Evolutionary conservation across 2,888 invertebrate species (phyloP).

Genomic region (Harpagoxenus sublaevis): DNA sequence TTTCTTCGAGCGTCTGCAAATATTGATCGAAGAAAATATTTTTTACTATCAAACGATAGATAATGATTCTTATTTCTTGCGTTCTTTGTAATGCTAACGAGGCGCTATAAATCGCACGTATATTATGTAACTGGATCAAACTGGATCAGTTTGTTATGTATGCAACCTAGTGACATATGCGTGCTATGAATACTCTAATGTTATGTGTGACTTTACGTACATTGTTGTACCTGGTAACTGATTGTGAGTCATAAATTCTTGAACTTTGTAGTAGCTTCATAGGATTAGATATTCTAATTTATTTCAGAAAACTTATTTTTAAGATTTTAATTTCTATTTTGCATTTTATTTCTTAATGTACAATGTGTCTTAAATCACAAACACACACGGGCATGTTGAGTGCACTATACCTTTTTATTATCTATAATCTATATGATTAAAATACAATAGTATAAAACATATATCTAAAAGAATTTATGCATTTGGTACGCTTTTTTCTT

Average conservation of each 20-base stretch:
- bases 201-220: not conserved
- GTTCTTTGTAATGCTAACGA: slow-evolving; percentile 21
- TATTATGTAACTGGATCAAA: slow-evolving; percentile 54
- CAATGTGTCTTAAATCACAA: not conserved
- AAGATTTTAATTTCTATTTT: not conserved
- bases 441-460: not conserved
- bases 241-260: not conserved
- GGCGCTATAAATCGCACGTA: not conserved
- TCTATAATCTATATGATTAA: not conserved
- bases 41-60: not conserved
- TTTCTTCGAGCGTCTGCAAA: slow-evolving; percentile 1
- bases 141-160: slow-evolving; percentile 28
- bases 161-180: slow-evolving; percentile 25
- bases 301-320: not conserved
- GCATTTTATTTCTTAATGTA: not conserved
- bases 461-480: not conserved
- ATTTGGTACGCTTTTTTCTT: not conserved
- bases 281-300: not conserved
- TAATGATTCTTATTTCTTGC: slow-evolving; percentile 21
- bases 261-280: not conserved
- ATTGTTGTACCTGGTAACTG: not conserved
- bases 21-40: slow-evolving; percentile 21
- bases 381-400: not conserved
- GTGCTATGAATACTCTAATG: slow-evolving; percentile 12
- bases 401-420: not conserved